Evolutionary conservation across 2,797 vertebrate species (phyloP), one percentile per base, ranked within the genome.

Genomic region (Lacerta bilineata): DNA sequence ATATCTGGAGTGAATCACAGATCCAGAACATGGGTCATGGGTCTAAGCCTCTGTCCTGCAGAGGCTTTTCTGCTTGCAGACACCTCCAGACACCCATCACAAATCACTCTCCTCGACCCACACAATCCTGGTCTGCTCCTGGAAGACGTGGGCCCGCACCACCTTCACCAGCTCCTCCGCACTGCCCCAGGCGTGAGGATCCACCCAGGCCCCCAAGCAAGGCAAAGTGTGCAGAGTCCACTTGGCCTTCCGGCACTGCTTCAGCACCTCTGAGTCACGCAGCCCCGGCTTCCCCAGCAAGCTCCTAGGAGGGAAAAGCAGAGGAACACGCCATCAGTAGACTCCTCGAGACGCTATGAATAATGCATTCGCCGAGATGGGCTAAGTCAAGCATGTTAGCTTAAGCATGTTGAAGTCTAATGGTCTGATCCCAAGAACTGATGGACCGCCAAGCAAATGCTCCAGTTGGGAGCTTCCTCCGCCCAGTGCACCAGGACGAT

Each of bases 131-230:
- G 92, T 93, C 91, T 97, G 97, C 79, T 97, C 97, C 95, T 97
- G 97, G 90, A 97, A 95, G 91, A 97, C 95, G 84, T 93, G 95
- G 33, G 95, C 91, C 0, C 96, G 96, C 25, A 97, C 95, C 66
- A 97, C 95, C 91, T 97, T 97, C 93, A 96, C 95, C 91, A 97
- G 93, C 85, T 97, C 97, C 85, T 97, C 96, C 0, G 91, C 29
- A 0, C 93, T 95, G 82, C 80, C 90, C 97, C 97, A 97, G 3
- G 94, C 39, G 0, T 94, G 94, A 27, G 95, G 87, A 0, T 96
- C 94, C 89, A 97, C 95, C 0, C 89, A 88, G 17, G 93, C 93
- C 96, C 96, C 97, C 46, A 96, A 97, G 84, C 95, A 97, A 0
- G 96, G 97, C 64, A 97, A 93, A 5, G 91, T 6, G 5, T 92